phyloP scores from a whole-genome alignment of 2,888 invertebrate species.

The Agrotis puta region DNA sequence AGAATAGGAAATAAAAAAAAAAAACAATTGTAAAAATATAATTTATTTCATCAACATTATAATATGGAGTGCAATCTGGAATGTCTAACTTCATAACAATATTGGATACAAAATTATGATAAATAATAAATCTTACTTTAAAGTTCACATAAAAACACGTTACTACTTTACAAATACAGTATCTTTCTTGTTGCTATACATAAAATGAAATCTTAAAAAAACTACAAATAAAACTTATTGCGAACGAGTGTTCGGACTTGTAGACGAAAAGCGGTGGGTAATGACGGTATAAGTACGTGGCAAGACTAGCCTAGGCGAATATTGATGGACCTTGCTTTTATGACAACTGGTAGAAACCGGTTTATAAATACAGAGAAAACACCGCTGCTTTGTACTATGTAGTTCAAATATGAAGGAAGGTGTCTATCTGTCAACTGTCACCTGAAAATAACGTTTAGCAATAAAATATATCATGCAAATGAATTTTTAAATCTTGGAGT shows the following conservation, averaged over 20 bases:
- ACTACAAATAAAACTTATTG: conserved; percentile 48
- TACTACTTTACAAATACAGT: conserved; percentile 45
- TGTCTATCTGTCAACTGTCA: no score
- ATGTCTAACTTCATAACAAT: conserved; percentile 68
- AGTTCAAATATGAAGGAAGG: no score
- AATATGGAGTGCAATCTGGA: conserved; percentile 67
- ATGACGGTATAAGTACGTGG: conserved; percentile 1
- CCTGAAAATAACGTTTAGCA: no score
- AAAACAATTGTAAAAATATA: conserved; percentile 46
- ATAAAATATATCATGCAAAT: no score
- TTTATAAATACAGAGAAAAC: neutral
- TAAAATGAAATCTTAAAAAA: conserved; percentile 59
- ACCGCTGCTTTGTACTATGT: neutral
- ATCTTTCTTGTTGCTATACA: conserved; percentile 48
- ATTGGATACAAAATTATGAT: conserved; percentile 62
- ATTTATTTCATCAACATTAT: conserved; percentile 66
- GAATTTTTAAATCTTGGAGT: no score
- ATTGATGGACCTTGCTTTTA: neutral
- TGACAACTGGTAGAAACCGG: neutral
- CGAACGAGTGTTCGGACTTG: conserved; percentile 9
- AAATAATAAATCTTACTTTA: conserved; percentile 48
- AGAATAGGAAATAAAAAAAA: neutral
- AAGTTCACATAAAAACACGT: conserved; percentile 47
- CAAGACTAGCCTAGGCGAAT: conserved; percentile 35
- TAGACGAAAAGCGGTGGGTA: conserved; percentile 25